These are phyloP conservation scores for Petrocephalus zakoni DNA, from an alignment of 2,113 vertebrate genomes.

Conservation along the genomic window DNA sequence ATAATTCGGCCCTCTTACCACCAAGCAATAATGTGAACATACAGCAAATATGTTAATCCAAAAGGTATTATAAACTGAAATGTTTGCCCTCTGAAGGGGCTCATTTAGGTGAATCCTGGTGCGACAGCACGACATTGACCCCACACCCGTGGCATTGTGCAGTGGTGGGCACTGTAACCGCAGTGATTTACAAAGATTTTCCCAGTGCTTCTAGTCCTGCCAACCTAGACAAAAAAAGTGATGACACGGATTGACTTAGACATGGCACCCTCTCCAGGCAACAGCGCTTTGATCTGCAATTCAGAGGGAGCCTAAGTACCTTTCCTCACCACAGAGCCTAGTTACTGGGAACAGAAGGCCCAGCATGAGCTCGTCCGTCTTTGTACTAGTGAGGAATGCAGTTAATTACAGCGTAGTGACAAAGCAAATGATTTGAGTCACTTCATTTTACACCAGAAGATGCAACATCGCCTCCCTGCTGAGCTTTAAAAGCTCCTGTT, in stretches of 20 bases:
- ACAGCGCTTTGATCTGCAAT: background rate
- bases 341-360: background rate
- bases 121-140: background rate
- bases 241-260: background rate
- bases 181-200: background rate
- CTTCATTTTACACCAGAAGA: slow-evolving; percentile 1
- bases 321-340: background rate
- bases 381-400: background rate
- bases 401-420: background rate
- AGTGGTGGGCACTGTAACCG: background rate
- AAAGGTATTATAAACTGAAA: background rate
- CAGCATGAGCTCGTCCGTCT: background rate
- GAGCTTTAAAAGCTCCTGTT: background rate
- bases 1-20: background rate
- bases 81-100: background rate
- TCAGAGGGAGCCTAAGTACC: background rate
- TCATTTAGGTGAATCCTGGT: background rate
- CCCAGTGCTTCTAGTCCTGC: background rate
- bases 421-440: slow-evolving; percentile 1
- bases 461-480: background rate
- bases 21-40: background rate
- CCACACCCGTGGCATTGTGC: background rate
- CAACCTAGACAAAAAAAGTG: background rate
- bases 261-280: background rate
- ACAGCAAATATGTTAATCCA: background rate